Conservation (phyloP, 2,797 vertebrate genomes). For the Bradypodion ventrale region DNA sequence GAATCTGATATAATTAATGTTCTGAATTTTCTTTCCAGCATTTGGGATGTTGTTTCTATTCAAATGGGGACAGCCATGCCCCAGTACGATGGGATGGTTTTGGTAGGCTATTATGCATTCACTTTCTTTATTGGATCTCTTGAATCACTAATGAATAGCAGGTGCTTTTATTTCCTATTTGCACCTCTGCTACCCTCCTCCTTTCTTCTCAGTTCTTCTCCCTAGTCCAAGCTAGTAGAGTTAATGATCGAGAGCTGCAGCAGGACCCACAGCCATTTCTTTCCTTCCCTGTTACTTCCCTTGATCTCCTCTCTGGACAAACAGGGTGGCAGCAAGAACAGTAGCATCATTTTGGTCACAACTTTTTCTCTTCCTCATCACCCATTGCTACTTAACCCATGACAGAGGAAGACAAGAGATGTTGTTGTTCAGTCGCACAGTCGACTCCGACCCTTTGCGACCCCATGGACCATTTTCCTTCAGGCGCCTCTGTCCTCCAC, state of each 20-base stretch:
- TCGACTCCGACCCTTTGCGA: no score
- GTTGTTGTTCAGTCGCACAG: no score
- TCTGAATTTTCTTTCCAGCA: not conserved
- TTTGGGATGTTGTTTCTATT: not conserved
- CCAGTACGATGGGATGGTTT: not conserved
- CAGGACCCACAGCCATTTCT: not conserved
- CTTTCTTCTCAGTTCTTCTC: not conserved
- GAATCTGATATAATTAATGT: not conserved
- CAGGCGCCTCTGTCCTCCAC: no score
- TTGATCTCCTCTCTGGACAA: not conserved
- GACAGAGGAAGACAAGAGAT: not conserved
- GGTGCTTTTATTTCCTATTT: not conserved
- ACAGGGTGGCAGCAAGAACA: not conserved
- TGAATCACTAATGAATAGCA: not conserved
- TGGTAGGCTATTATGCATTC: no score
- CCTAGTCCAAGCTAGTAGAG: not conserved
- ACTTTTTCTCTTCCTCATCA: not conserved
- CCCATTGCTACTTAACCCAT: not conserved
- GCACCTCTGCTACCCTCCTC: not conserved
- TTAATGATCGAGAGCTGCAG: not conserved
- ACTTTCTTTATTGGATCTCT: not conserved
- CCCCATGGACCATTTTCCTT: no score
- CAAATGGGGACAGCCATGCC: no score
- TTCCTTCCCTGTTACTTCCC: not conserved
- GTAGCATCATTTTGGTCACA: not conserved